These are phyloP conservation scores for Caracal caracal DNA, from an alignment of 2,113 vertebrate genomes.

Conservation along the genomic window DNA sequence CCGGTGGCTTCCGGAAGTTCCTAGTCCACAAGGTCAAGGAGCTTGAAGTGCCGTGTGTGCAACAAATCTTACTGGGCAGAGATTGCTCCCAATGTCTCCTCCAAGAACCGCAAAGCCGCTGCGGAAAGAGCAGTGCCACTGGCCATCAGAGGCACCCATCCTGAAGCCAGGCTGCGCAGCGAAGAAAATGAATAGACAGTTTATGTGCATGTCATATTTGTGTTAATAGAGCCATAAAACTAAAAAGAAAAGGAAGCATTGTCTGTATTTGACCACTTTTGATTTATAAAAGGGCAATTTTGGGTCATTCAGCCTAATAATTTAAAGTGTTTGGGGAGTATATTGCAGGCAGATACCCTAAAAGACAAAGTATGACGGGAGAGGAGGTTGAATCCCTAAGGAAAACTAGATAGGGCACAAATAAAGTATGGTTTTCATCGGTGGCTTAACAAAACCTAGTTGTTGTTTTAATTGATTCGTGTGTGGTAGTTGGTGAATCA, in stretches of 20 bases:
- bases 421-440: not conserved
- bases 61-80: not conserved
- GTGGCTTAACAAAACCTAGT: not conserved
- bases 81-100: not conserved
- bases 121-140: not conserved
- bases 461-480: not conserved
- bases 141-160: not conserved
- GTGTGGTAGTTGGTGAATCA: not conserved
- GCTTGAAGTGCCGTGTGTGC: not conserved
- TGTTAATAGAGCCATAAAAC: not conserved
- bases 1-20: not conserved
- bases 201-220: not conserved
- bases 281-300: constrained; percentile 5
- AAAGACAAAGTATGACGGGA: not conserved
- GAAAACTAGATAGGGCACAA: not conserved
- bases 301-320: not conserved
- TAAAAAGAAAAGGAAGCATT: not conserved
- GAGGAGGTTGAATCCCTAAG: not conserved
- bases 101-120: not conserved
- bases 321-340: not conserved
- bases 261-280: not conserved
- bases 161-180: too few species aligned
- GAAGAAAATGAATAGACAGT: not conserved
- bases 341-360: not conserved
- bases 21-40: not conserved